Conservation (phyloP, 1,140 invertebrate species). For the Leptinotarsa lineolata region DNA sequence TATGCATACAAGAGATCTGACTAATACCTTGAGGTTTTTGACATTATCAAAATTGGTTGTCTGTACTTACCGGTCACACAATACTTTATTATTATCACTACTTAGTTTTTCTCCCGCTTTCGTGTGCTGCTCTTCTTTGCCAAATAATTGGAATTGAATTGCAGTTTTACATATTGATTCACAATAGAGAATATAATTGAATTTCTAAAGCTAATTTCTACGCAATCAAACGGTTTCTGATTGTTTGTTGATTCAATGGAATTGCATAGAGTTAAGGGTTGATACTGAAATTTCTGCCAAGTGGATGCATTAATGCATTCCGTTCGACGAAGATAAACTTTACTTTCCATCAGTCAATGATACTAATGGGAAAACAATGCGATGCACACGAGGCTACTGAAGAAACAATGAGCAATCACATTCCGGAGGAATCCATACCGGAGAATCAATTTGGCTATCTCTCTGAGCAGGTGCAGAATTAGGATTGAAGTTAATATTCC, state of each 20-base stretch:
- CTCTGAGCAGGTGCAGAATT: too few relatives aligned
- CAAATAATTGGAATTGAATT: too few relatives aligned
- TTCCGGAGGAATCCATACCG: not conserved
- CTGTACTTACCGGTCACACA: too few relatives aligned
- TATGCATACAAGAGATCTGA: too few relatives aligned
- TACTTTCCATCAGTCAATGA: not conserved
- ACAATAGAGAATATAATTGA: not conserved
- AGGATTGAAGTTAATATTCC: too few relatives aligned
- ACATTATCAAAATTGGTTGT: too few relatives aligned
- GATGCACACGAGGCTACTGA: not conserved
- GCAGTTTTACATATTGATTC: too few relatives aligned
- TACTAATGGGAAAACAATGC: not conserved
- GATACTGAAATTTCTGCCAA: not conserved
- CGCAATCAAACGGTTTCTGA: not conserved
- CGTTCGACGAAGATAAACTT: not conserved
- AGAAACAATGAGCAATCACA: not conserved
- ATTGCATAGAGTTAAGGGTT: not conserved
- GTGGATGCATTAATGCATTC: not conserved
- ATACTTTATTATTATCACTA: too few relatives aligned
- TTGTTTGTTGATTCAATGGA: not conserved
- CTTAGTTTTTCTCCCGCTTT: too few relatives aligned
- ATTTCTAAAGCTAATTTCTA: conserved; percentile 1
- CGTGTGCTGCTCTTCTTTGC: too few relatives aligned
- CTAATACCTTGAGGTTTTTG: too few relatives aligned
- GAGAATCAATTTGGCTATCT: not conserved